These are phyloP conservation scores for Dryobates pubescens DNA, from an alignment of 2,797 vertebrate species.

Conservation along the genomic window DNA sequence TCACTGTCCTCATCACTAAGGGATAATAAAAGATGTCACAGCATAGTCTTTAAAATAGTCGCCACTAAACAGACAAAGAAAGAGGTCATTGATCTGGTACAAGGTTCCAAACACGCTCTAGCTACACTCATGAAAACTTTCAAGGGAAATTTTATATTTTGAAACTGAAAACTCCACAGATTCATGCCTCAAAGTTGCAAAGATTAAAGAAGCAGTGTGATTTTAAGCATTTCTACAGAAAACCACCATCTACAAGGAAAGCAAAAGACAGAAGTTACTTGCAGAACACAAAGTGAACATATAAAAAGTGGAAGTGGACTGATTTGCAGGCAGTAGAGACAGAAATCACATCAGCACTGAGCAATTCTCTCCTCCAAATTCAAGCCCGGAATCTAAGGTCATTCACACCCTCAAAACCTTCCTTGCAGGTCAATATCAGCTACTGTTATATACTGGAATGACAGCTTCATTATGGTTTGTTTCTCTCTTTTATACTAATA, in stretches of 20 bases:
- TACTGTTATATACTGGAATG: neutral
- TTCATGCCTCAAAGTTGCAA: neutral
- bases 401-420: neutral
- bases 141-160: neutral
- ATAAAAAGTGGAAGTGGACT: neutral
- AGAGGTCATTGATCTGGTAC: neutral
- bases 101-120: neutral
- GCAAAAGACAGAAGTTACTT: neutral
- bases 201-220: neutral
- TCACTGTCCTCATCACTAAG: slow-evolving; percentile 34
- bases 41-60: slow-evolving; percentile 26
- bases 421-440: neutral
- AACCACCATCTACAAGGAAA: neutral
- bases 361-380: neutral
- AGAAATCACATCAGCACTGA: neutral
- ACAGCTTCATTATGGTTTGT: neutral
- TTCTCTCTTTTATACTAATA: neutral
- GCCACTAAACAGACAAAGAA: neutral
- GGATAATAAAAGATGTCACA: slow-evolving; percentile 55
- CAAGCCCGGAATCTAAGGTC: neutral
- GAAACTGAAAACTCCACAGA: neutral
- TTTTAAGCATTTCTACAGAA: neutral
- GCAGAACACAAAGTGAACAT: neutral
- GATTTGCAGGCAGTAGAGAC: neutral
- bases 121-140: neutral